phyloP scores from a whole-genome alignment of 2,888 invertebrate species.

The Napeogenes sylphis region DNA sequence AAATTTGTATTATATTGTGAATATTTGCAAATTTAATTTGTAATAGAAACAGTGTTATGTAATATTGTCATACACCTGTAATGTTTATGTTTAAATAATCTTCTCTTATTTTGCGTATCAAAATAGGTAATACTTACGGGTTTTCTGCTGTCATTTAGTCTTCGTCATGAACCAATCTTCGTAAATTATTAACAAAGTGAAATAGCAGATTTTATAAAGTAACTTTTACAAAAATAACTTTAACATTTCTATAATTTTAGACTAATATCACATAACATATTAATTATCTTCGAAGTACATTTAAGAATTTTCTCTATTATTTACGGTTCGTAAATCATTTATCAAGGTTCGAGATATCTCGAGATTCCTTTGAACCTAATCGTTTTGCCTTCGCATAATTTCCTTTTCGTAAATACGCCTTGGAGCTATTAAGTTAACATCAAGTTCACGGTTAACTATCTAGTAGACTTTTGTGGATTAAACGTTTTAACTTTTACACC shows the following conservation, averaged over 20 bases:
- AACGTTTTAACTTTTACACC: background rate
- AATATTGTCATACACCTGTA: too few relatives aligned
- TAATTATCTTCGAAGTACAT: constrained; percentile 1
- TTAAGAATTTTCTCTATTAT: constrained; percentile 1
- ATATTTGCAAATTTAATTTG: too few relatives aligned
- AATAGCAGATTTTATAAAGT: too few relatives aligned
- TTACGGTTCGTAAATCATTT: constrained; percentile 15
- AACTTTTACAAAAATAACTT: too few relatives aligned
- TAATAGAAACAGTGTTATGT: too few relatives aligned
- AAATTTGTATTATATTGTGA: too few relatives aligned
- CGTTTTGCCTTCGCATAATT: constrained; percentile 29
- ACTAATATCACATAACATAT: background rate
- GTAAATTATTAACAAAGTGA: too few relatives aligned
- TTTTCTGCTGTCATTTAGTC: too few relatives aligned
- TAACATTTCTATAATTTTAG: background rate
- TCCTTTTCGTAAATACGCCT: constrained; percentile 17
- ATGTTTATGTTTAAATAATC: too few relatives aligned
- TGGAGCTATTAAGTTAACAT: constrained; percentile 4
- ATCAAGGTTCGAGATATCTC: constrained; percentile 21
- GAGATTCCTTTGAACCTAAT: constrained; percentile 28
- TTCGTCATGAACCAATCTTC: too few relatives aligned
- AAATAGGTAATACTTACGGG: too few relatives aligned
- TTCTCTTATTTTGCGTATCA: too few relatives aligned
- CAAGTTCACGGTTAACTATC: constrained; percentile 2
- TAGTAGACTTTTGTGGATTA: background rate